A percentile compares a stretch with the other conserved stretches of the same genome.
Conservation (phyloP, 1,140 invertebrate species). For the Drosophila athabasca region DNA sequence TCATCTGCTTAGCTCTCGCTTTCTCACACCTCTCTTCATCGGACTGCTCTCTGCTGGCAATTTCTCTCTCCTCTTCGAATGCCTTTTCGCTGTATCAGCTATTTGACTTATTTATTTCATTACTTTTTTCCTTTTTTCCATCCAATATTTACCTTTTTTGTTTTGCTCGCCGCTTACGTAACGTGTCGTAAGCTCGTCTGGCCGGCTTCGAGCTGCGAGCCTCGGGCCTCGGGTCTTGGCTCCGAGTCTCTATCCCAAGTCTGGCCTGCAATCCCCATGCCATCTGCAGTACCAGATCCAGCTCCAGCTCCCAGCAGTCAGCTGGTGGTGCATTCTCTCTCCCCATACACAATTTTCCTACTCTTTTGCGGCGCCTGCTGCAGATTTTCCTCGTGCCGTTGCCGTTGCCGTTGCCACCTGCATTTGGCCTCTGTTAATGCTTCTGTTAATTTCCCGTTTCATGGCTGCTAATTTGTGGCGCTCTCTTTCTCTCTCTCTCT, state of each 20-base stretch:
- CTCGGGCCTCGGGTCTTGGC: constrained; percentile 1
- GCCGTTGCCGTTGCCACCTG: background rate
- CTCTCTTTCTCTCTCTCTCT: constrained; percentile 19
- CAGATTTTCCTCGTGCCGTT: background rate
- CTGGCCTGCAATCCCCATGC: background rate
- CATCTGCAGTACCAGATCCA: constrained; percentile 5
- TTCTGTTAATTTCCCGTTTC: constrained; percentile 36
- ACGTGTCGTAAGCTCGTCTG: constrained; percentile 51
- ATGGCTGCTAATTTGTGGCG: constrained; percentile 23
- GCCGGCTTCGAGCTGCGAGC: constrained; percentile 44
- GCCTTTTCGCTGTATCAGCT: constrained; percentile 30
- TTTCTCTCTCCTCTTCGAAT: constrained; percentile 19
- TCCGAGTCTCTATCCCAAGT: background rate
- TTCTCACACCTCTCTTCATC: constrained; percentile 35
- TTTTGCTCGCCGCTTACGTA: constrained; percentile 77
- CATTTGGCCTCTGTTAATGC: constrained; percentile 30
- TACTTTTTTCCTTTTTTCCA: constrained; percentile 51
- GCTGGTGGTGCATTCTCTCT: constrained; percentile 11
- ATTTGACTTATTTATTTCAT: constrained; percentile 69
- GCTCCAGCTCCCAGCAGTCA: constrained; percentile 8
- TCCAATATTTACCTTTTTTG: constrained; percentile 82
- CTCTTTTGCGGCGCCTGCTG: too few relatives aligned
- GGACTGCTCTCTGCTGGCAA: constrained; percentile 5
- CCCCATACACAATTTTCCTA: constrained; percentile 18
- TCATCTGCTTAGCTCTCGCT: constrained; percentile 48